Base-by-base conservation (phyloP, 2,797 vertebrate species). In the Peromyscus nudipes region DNA sequence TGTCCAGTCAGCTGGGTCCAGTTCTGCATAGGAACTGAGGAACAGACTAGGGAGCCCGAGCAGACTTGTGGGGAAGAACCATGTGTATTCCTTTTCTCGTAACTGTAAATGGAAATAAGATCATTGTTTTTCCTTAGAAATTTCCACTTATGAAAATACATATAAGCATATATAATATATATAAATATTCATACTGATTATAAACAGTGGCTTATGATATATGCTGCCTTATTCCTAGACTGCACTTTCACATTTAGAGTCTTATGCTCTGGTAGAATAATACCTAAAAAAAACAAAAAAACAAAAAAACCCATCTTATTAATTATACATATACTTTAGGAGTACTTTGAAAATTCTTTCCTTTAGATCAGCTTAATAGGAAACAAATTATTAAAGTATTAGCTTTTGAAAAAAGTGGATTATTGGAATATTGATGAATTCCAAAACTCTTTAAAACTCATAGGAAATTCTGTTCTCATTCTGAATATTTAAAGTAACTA, bases 401-500 rank as follows among this genome's bases (percentile, higher is more conserved):
- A 43, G 2, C n/a, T 31, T 93, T 96, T 94, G 71, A 94, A 97
- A 94, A 93, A 25, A 93, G 23, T 73, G 55, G 37, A 82, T 79
- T 73, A 64, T 8, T 93, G 25, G 34, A 93, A 57, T 96, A 92
- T 89, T 91, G 34, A 86, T 92, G 87, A 94, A 49, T 92, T 96
- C 11, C 13, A 69, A 37, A 89, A 93, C 25, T 67, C 37, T 91
- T 89, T 97, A 79, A 94, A 93, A 95, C 86, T 92, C 75, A 94
- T 80, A 86, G 94, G 64, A 86, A 84, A 86, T 29, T 43, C 8
- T 94, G 82, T 96, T 95, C 55, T 96, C 11, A 67, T 49, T 11
- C 8, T 94, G 55, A 93, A 90, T 96, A 11, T 94, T 94, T 97
- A 91, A 86, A 95, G 43, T 95, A 77, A 75, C 73, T 94, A 84